Evolutionary conservation across 2,888 invertebrate species (phyloP).

Genomic region (Chrysopilus asiliformis): DNA sequence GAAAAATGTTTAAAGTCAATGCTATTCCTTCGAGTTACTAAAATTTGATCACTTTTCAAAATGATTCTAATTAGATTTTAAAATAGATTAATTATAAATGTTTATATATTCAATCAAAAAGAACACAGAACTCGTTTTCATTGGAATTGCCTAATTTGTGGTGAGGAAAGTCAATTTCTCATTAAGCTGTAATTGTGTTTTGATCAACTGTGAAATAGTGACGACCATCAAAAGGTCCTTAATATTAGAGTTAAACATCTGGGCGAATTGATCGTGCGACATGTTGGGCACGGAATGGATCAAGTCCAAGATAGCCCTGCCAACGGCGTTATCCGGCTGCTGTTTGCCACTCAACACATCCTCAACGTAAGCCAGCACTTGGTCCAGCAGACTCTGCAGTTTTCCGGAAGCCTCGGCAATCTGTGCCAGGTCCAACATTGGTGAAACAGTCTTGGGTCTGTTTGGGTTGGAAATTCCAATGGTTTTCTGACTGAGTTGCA

Average conservation of each 20-base stretch:
- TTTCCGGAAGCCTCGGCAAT: slow-evolving; percentile 74
- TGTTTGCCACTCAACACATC: slow-evolving; percentile 74
- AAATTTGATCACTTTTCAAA: too few species aligned
- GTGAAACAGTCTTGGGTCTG: slow-evolving; percentile 50
- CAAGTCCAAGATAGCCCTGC: slow-evolving; percentile 78
- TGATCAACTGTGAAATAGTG: slow-evolving; percentile 88
- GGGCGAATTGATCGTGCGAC: slow-evolving; percentile 77
- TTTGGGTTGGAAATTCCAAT: slow-evolving; percentile 42
- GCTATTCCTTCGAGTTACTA: too few species aligned
- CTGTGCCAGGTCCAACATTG: slow-evolving; percentile 60
- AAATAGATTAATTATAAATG: too few species aligned
- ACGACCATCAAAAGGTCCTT: slow-evolving; percentile 97
- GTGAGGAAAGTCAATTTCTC: slow-evolving; percentile 86
- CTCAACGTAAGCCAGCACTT: slow-evolving; percentile 75
- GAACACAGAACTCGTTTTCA: too few species aligned
- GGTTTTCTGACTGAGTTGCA: slow-evolving; percentile 75
- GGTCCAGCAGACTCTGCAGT: slow-evolving; percentile 61
- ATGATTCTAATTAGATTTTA: too few species aligned
- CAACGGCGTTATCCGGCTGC: slow-evolving; percentile 72
- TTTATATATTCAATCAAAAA: too few species aligned
- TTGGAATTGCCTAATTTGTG: slow-evolving; percentile 38
- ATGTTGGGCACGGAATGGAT: slow-evolving; percentile 87
- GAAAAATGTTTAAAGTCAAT: too few species aligned
- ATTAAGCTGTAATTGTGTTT: slow-evolving; percentile 91
- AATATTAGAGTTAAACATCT: slow-evolving; percentile 90